Base-by-base conservation (phyloP, 2,797 vertebrate species). In the Amblyraja radiata region DNA sequence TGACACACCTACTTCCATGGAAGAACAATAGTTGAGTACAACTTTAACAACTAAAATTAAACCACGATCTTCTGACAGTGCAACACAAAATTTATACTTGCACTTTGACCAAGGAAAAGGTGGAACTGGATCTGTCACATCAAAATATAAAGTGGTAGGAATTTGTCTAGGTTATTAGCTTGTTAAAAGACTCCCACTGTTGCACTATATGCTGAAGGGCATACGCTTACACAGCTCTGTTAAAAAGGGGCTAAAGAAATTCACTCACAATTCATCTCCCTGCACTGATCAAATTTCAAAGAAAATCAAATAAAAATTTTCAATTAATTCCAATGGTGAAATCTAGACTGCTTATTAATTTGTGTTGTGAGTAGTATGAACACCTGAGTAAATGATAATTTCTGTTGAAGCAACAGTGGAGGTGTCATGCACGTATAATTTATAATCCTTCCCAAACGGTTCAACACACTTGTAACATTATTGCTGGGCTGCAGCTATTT, bases 1-100 rank as follows among this genome's bases (percentile, higher is more conserved):
- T 94, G 95, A 94, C 94, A 94, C 95, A 95, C 94, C 94, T 95
- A 95, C 94, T 96, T 94, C 93, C 94, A 86, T 95, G 94, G 93
- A 94, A 94, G 94, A 95, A 96, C 94, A 95, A 95, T 93, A 93
- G 46, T 93, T 94, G 93, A 54, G 91, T 93, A 94, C 94, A 94
- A 93, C 14, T 91, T 94, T 95, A 94, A 96, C 96, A 95, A 94
- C 90, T 94, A 93, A 95, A 94, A 95, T 94, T 93, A 94, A 90
- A 80, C 10, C 36, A 61, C 54, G 3, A 16, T 93, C 68, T 94
- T 71, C 93, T 94, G 95, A 94, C 94, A 94, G 94, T 71, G 3
- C 68, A 73, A 90, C 36, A 32, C 86, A 90, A n/a, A 36, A 6
- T n/a, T 68, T 68, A 28, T 36, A 68, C 63, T 71, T 90, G 65